Conservation (phyloP, 1,140 invertebrate genomes). For the Atta cephalotes region DNA sequence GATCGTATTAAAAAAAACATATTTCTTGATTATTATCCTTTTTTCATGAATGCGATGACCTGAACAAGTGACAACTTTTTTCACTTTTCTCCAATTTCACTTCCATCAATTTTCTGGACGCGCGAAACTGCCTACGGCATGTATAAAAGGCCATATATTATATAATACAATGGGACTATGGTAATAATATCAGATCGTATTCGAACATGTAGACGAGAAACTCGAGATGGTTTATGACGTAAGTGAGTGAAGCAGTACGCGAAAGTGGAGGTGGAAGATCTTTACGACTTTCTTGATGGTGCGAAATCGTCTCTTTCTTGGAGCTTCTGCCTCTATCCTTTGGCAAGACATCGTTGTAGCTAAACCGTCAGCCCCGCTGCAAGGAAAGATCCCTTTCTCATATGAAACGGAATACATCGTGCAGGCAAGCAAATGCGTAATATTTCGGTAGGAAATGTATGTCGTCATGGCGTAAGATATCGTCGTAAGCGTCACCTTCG, state of each 20-base stretch:
- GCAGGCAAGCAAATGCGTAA: slow-evolving; percentile 53
- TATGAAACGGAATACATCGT: slow-evolving; percentile 49
- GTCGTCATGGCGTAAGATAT: slow-evolving; percentile 24
- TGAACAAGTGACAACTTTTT: not conserved
- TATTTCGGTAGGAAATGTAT: slow-evolving; percentile 47
- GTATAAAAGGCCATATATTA: slow-evolving; percentile 71
- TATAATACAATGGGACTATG: slow-evolving; percentile 60
- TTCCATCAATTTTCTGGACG: not conserved
- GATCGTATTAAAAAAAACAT: not conserved
- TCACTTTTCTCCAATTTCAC: not conserved
- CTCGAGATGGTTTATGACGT: slow-evolving; percentile 78
- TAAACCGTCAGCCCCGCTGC: slow-evolving; percentile 40
- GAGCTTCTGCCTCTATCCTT: slow-evolving; percentile 19
- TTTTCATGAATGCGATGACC: not conserved
- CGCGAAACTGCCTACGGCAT: slow-evolving; percentile 1
- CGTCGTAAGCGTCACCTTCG: slow-evolving; percentile 32
- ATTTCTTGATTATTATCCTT: not conserved
- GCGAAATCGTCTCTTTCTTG: slow-evolving; percentile 46
- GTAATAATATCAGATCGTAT: slow-evolving; percentile 79
- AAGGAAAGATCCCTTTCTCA: slow-evolving; percentile 50
- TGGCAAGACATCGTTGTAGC: not conserved
- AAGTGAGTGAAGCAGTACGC: slow-evolving; percentile 69
- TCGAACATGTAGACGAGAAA: slow-evolving; percentile 61
- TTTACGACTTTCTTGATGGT: slow-evolving; percentile 78
- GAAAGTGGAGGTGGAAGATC: slow-evolving; percentile 66